Conservation (phyloP, 2,113 vertebrate genomes). For the Malurus elegans region DNA sequence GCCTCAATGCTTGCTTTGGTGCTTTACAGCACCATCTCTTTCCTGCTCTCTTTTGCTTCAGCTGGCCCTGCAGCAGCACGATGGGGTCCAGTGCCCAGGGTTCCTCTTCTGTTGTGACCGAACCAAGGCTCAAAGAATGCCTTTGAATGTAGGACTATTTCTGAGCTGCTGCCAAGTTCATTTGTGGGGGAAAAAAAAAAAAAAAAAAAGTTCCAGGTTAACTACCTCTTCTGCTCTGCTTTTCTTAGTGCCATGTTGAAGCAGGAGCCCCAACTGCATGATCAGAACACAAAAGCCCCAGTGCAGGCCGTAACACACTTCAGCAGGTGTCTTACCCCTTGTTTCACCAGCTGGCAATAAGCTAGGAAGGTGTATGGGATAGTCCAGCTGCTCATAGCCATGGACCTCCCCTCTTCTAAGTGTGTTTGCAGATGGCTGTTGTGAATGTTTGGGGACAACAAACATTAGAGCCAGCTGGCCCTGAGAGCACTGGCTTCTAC, state of each 20-base stretch:
- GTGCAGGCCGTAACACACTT: background rate
- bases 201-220: fast-evolving
- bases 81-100: background rate
- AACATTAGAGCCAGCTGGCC: background rate
- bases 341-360: background rate
- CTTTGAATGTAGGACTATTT: background rate
- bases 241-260: background rate
- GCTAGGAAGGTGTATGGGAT: background rate
- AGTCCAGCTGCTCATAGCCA: background rate
- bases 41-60: background rate
- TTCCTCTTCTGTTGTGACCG: background rate
- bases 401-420: background rate
- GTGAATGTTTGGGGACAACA: background rate
- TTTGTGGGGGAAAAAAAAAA: fast-evolving
- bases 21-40: background rate
- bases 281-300: background rate
- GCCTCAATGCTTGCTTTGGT: background rate
- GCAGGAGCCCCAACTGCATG: background rate
- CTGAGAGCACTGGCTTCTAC: background rate
- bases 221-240: background rate
- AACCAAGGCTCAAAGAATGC: background rate
- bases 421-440: background rate
- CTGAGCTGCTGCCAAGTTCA: background rate
- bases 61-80: background rate
- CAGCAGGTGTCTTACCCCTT: background rate